phyloP scores from a whole-genome alignment of 1,140 invertebrate species.

The Drosophila mauritiana region DNA sequence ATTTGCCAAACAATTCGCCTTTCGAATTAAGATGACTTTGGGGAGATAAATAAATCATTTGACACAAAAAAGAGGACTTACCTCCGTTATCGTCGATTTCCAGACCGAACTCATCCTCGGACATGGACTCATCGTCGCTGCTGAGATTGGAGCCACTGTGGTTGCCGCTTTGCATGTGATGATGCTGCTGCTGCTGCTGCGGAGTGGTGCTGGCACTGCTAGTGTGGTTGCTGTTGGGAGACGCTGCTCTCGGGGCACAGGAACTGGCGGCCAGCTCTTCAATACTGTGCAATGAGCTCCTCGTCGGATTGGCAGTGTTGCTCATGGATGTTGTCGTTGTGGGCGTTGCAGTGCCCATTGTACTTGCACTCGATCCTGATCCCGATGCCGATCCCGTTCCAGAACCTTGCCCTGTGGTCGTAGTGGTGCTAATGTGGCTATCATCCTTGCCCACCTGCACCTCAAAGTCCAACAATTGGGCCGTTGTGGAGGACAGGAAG shows the following conservation, averaged over 20 bases:
- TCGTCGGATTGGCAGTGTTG: constrained; percentile 52
- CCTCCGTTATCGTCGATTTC: constrained; percentile 74
- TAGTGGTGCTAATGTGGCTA: constrained; percentile 45
- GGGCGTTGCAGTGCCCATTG: constrained; percentile 12
- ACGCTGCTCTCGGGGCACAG: constrained; percentile 48
- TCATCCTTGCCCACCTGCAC: constrained; percentile 50
- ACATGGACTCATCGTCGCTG: constrained; percentile 73
- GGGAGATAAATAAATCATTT: too few species aligned
- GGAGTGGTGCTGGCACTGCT: constrained; percentile 22
- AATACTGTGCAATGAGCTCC: constrained; percentile 69
- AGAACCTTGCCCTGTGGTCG: neutral
- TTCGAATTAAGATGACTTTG: neutral
- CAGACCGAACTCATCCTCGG: constrained; percentile 72
- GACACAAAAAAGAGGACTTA: constrained; percentile 31
- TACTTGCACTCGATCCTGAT: constrained; percentile 39
- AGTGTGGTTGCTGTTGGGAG: constrained; percentile 27
- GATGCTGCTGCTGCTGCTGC: constrained; percentile 40
- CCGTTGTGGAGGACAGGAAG: constrained; percentile 57
- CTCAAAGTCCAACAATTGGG: constrained; percentile 65
- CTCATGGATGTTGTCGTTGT: constrained; percentile 26
- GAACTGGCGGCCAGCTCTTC: constrained; percentile 74
- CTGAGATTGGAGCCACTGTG: constrained; percentile 67
- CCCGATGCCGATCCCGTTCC: neutral
- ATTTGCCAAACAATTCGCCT: constrained; percentile 42
- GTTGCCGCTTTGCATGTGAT: constrained; percentile 53